Base-by-base conservation (phyloP, 2,888 invertebrate genomes). In the Serripes groenlandicus region DNA sequence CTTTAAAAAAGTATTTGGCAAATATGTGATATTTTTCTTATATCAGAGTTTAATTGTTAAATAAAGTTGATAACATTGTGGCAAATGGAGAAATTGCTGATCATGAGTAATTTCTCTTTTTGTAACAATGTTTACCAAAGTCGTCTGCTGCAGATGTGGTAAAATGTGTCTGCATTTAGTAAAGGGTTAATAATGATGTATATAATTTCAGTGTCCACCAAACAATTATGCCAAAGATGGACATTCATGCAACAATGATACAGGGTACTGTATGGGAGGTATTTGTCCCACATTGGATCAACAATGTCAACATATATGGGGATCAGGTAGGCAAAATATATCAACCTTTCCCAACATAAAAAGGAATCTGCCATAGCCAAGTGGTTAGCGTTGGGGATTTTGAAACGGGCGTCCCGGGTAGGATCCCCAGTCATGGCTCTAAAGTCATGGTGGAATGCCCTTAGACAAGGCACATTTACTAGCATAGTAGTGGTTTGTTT, bases 221-320 rank as follows among this genome's bases (percentile, higher is more conserved):
- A 98, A 99, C 94, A 96, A 98, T 1, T 97, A 97, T 95, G 97
- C 98, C 92, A 98, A 98, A 95, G 99, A 99, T 95, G 99, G 99
- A 0, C 97, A 97, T 81, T 96, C 97, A 0, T 99, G 99, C 94
- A 93, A 91, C 75, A 97, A 96, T 70, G 95, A 96, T 88, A 96
- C 96, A 77, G 98, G 98, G 21, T 97, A 97, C 95, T 99, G 99
- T 95, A 98, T 98, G 95, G 97, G 97, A 91, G 99, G 99, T 1
- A 96, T 97, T 83, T 99, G 99, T 93, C 98, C 98, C 34, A 97
- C 98, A 28, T 95, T 98, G 79, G 96, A 97, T 84, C 95, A 97
- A 58, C 99, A 99, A 95, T 99, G 99, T 94, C 97, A 97, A 94
- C 96, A 96, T 88, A 97, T 99, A 90, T 99, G 99, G 99, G 99